Conservation (phyloP, 2,113 vertebrate genomes). For the Hylia prasina region DNA sequence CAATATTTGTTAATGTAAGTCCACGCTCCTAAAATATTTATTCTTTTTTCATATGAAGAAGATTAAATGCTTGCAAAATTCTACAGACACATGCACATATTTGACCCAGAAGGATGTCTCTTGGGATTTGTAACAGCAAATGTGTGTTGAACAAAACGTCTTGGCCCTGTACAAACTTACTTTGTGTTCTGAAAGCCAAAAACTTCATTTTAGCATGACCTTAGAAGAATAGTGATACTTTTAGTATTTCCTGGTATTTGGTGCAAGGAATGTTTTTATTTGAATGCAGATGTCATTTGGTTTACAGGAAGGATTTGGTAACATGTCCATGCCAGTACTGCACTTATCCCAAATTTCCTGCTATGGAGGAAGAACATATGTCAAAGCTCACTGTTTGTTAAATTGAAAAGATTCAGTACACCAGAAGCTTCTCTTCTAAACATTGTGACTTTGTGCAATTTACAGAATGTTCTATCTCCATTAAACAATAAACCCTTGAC, state of each 20-base stretch:
- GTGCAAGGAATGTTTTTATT: constrained; percentile 81
- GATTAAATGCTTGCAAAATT: constrained; percentile 71
- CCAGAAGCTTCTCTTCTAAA: constrained; percentile 84
- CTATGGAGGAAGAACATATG: constrained; percentile 80
- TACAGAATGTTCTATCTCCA: constrained; percentile 87
- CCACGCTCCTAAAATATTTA: constrained; percentile 73
- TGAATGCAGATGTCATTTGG: constrained; percentile 82
- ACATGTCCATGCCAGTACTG: constrained; percentile 77
- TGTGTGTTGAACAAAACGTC: constrained; percentile 73
- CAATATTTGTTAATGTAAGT: constrained; percentile 68
- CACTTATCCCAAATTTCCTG: constrained; percentile 84
- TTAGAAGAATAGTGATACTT: constrained; percentile 79
- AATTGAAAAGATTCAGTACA: constrained; percentile 77
- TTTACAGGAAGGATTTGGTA: constrained; percentile 86
- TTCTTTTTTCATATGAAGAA: constrained; percentile 70
- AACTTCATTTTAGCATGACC: constrained; percentile 79
- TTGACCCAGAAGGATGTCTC: constrained; percentile 68
- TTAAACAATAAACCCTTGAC: constrained; percentile 85
- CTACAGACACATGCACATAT: constrained; percentile 67
- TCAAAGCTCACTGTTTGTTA: constrained; percentile 80
- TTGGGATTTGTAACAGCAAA: constrained; percentile 74
- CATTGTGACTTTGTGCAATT: constrained; percentile 83
- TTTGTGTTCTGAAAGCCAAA: constrained; percentile 74
- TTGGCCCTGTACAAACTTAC: constrained; percentile 67
- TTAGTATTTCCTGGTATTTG: constrained; percentile 82